Evolutionary conservation across 2,797 vertebrate genomes (phyloP), one percentile per base, ranked within the genome.

Genomic region (Aeoliscus strigatus): DNA sequence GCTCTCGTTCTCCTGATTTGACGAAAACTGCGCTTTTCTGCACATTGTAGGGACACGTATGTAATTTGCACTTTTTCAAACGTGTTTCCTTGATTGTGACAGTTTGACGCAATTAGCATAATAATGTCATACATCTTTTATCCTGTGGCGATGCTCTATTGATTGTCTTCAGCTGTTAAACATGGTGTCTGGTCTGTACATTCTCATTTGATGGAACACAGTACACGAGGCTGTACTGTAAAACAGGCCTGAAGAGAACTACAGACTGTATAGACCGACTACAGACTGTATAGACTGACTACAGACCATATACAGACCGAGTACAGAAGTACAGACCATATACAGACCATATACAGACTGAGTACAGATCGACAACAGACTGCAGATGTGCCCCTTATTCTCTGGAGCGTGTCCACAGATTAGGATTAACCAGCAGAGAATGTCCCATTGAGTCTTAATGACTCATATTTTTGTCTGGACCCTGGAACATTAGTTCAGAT

Each of bases 361-460:
- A 35, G 39, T 29, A 38, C 69, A 75, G 76, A 75, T 71, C n/a
- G n/a, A n/a, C n/a, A n/a, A n/a, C n/a, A n/a, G n/a, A 51, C 58
- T 26, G 39, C 69, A 63, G 51, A 67, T 74, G 62, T 70, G 51
- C 52, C n/a, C n/a, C n/a, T n/a, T n/a, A 40, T 44, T 76, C 68
- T 49, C 50, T 68, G 65, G 38, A 60, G 52, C 52, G 38, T 70
- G 69, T 73, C 69, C 75, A 8, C 75, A 74, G 76, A 83, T 83
- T 80, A 76, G 79, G 80, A 84, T 82, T 79, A 77, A 62, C 48
- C 25, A 25, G 40, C 30, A 17, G 55, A 60, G 45, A 73, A 45
- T 26, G 60, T 40, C 33, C 57, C 53, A 16, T 16, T 58, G 28
- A 55, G 28, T 56, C 21, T 47, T 57, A 38, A 21, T 53, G 46